Evolutionary conservation across 2,888 invertebrate species (phyloP).

Genomic region (Nectonema munidae): DNA sequence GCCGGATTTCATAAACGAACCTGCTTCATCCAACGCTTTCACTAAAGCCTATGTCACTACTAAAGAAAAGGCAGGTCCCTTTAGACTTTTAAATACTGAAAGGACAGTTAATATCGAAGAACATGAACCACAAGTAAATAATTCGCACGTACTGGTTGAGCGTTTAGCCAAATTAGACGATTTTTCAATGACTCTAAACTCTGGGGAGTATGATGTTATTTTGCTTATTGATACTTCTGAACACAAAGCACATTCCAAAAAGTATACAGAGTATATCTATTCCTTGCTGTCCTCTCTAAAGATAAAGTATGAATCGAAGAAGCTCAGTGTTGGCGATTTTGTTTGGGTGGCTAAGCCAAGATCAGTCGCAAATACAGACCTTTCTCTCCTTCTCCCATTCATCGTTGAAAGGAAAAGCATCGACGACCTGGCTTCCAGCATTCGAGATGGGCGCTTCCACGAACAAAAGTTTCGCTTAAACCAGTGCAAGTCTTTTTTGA

Average conservation of each 20-base stretch:
- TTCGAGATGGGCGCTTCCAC: slow-evolving; percentile 7
- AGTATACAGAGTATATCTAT: not conserved
- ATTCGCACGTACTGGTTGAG: too few species aligned
- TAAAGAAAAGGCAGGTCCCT: too few species aligned
- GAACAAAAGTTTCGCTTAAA: slow-evolving; percentile 9
- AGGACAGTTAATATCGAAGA: too few species aligned
- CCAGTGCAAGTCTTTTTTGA: not conserved
- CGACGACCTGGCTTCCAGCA: slow-evolving; percentile 1
- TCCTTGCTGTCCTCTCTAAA: not conserved
- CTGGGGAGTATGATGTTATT: slow-evolving; percentile 6
- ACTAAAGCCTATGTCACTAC: too few species aligned
- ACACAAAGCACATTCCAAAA: not conserved
- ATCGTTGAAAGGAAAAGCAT: slow-evolving; percentile 7
- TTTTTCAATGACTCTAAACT: too few species aligned
- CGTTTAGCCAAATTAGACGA: too few species aligned
- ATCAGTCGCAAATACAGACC: too few species aligned
- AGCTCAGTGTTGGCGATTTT: slow-evolving; percentile 8
- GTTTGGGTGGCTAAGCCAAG: not conserved
- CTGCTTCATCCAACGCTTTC: too few species aligned
- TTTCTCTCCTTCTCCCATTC: not conserved
- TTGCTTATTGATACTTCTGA: slow-evolving; percentile 9
- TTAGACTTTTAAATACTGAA: too few species aligned
- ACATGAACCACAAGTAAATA: too few species aligned
- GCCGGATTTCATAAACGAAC: too few species aligned
- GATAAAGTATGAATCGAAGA: slow-evolving; percentile 1